phyloP scores from a whole-genome alignment of 1,140 invertebrate species.

The Zaprionus kolodkinae region DNA sequence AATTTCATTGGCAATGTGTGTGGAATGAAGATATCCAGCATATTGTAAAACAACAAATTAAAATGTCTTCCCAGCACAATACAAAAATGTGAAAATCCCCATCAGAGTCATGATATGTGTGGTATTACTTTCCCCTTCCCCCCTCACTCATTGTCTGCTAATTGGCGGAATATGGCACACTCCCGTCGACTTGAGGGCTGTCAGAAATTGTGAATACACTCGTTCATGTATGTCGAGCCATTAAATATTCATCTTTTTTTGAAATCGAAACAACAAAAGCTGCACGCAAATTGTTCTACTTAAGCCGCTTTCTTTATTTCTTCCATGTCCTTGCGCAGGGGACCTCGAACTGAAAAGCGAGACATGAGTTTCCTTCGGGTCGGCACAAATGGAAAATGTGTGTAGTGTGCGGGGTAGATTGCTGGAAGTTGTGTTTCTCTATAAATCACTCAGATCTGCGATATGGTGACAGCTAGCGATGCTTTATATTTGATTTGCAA shows the following conservation, averaged over 20 bases:
- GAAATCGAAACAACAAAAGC: not conserved
- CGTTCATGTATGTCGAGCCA: not conserved
- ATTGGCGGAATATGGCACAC: slow-evolving; percentile 12
- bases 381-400: not conserved
- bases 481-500: not conserved
- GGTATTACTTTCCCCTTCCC: too few species aligned
- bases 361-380: not conserved
- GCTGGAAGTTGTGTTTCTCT: not conserved
- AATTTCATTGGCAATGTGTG: slow-evolving; percentile 28
- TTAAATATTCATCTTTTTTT: not conserved
- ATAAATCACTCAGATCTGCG: not conserved
- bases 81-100: not conserved
- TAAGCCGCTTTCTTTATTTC: not conserved
- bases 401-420: not conserved
- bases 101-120: too few species aligned
- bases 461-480: not conserved
- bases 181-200: not conserved
- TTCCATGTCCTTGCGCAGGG: not conserved
- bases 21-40: slow-evolving; percentile 45
- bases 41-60: slow-evolving; percentile 68
- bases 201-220: not conserved
- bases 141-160: not conserved
- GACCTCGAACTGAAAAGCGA: not conserved
- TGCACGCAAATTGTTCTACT: not conserved
- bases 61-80: slow-evolving; percentile 50